Evolutionary conservation across 2,888 invertebrate species (phyloP).

Genomic region (Drosophila flavopinicola): DNA sequence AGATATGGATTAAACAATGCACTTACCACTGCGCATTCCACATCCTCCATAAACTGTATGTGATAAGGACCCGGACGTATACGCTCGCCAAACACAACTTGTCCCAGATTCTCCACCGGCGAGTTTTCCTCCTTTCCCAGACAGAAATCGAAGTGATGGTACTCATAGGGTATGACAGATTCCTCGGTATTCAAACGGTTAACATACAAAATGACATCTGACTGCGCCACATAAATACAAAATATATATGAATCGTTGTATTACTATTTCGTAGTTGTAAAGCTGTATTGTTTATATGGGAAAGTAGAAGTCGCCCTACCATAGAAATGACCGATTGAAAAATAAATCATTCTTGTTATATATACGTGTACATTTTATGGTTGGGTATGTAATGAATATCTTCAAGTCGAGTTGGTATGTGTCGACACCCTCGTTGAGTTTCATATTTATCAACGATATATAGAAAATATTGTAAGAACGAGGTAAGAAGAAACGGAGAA

Average conservation of each 20-base stretch:
- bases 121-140: constrained; percentile 90
- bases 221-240: constrained; percentile 86
- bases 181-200: constrained; percentile 99
- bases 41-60: constrained; percentile 92
- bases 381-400: too few species aligned
- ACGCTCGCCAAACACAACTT: constrained; percentile 99
- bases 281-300: too few species aligned
- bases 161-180: constrained; percentile 99
- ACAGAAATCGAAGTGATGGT: constrained; percentile 99
- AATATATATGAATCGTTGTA: not conserved
- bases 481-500: too few species aligned
- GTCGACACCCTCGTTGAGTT: too few species aligned
- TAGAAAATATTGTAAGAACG: too few species aligned
- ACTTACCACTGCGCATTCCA: constrained; percentile 86
- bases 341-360: too few species aligned
- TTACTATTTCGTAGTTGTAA: not conserved
- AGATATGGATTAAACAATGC: not conserved
- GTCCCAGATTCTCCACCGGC: constrained; percentile 98
- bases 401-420: too few species aligned
- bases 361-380: too few species aligned
- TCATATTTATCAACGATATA: too few species aligned
- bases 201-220: constrained; percentile 94
- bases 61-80: constrained; percentile 97
- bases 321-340: too few species aligned
- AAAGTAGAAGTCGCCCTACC: too few species aligned